These are phyloP conservation scores for Drosophila tsacasi DNA, from an alignment of 1,140 invertebrate species.

Conservation along the genomic window DNA sequence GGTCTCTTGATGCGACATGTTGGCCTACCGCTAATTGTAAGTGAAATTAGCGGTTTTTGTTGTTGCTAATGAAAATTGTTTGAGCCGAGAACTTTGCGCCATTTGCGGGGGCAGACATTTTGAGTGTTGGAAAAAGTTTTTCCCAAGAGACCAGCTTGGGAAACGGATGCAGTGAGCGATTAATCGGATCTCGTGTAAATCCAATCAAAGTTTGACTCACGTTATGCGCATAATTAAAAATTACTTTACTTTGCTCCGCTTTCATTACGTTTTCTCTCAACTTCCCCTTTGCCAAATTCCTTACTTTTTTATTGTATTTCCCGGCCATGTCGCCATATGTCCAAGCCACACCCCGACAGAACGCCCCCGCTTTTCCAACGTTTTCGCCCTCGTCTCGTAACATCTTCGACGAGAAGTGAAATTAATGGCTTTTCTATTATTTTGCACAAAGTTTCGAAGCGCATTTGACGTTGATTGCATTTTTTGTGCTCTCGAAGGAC, in stretches of 20 bases:
- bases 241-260: conserved; percentile 53
- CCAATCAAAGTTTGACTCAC: conserved; percentile 64
- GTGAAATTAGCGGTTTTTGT: conserved; percentile 79
- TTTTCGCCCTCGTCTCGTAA: conserved; percentile 32
- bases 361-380: conserved; percentile 3
- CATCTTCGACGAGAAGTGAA: conserved; percentile 81
- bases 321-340: conserved; percentile 45
- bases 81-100: conserved; percentile 60
- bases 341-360: conserved; percentile 26
- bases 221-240: conserved; percentile 82
- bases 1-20: conserved; percentile 59
- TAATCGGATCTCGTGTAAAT: conserved; percentile 69
- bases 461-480: conserved; percentile 83
- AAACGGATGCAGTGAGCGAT: conserved; percentile 53
- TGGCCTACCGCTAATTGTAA: conserved; percentile 77
- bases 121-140: conserved; percentile 27
- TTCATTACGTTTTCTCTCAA: conserved; percentile 12
- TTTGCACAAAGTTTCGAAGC: conserved; percentile 81
- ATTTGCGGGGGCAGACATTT: conserved; percentile 43
- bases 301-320: not conserved
- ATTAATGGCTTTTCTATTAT: conserved; percentile 84
- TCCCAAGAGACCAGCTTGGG: conserved; percentile 2
- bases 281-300: conserved; percentile 1
- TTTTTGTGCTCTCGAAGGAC: conserved; percentile 64
- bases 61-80: conserved; percentile 80